Percentiles rank a stretch among this genome's conserved stretches.
Conservation (phyloP, 2,113 vertebrate species). For the Corvus moneduloides region DNA sequence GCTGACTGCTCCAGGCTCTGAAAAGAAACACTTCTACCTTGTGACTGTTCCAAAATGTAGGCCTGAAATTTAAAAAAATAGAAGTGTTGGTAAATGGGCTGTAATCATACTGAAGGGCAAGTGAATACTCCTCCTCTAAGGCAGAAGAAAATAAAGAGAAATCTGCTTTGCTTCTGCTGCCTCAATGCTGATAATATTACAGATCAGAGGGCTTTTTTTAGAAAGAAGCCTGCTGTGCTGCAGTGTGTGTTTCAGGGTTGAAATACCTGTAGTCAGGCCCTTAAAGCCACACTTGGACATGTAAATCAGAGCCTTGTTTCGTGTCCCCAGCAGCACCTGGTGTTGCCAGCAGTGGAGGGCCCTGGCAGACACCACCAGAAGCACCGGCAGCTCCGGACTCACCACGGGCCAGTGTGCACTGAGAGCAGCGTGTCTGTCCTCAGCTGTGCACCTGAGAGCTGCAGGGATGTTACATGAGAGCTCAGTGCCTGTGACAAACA, state of each 20-base stretch:
- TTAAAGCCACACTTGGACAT: not conserved
- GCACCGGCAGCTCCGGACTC: accelerated
- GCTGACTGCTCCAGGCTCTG: not conserved
- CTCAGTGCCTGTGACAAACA: not conserved
- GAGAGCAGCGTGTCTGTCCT: accelerated
- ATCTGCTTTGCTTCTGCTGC: not conserved
- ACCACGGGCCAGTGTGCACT: accelerated
- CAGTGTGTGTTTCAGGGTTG: not conserved
- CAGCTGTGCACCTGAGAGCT: not conserved
- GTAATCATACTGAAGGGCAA: constrained; percentile 29
- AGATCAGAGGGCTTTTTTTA: not conserved
- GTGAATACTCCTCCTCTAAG: not conserved
- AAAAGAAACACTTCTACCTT: constrained; percentile 22
- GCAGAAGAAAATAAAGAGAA: not conserved
- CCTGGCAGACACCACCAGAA: not conserved
- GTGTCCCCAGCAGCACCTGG: not conserved
- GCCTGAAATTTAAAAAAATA: constrained; percentile 27
- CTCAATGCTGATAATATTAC: not conserved
- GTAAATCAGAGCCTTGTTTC: not conserved
- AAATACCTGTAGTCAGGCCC: not conserved
- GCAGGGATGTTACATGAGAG: accelerated
- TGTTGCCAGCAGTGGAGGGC: accelerated
- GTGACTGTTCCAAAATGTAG: constrained; percentile 24
- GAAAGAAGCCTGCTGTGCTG: not conserved
- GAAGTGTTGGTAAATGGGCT: not conserved